Percentiles rank a stretch among this genome's conserved stretches.
phyloP scores from a whole-genome alignment of 2,797 vertebrate species.

The Parambassis ranga region DNA sequence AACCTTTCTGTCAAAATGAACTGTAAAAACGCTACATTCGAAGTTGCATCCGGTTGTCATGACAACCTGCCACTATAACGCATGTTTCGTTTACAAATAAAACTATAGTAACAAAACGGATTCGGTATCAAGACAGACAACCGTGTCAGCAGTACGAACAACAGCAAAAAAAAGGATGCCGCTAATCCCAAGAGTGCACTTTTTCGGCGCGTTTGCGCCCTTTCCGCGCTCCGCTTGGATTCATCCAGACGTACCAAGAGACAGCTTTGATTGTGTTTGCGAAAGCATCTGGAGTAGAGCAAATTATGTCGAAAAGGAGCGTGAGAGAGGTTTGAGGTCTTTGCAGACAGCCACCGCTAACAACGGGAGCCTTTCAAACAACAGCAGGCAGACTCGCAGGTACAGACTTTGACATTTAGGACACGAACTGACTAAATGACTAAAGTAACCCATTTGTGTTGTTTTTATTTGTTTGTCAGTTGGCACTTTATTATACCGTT shows the following conservation, averaged over 20 bases:
- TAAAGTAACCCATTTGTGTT: no score
- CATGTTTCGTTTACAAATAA: conserved; percentile 3
- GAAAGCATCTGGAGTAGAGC: conserved; percentile 78
- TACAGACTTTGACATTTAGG: no score
- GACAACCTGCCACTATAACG: conserved; percentile 12
- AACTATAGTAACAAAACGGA: background rate
- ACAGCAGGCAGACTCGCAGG: no score
- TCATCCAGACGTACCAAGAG: conserved; percentile 76
- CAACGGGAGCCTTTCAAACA: background rate
- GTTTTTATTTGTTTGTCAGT: no score
- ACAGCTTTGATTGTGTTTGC: conserved; percentile 79
- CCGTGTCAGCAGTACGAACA: no score
- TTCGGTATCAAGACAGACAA: background rate
- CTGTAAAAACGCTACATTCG: no score
- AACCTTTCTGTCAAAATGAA: no score
- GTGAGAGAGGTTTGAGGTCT: background rate
- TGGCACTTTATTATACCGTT: no score
- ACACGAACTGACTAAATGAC: no score
- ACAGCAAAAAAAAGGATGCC: background rate
- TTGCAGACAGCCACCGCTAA: background rate
- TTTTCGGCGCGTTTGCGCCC: conserved; percentile 65
- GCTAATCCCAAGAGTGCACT: conserved; percentile 7
- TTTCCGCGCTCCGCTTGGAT: conserved; percentile 84
- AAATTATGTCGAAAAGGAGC: conserved; percentile 22
- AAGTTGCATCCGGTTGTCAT: conserved; percentile 40